A percentile compares a stretch with the other conserved stretches of the same genome.
Evolutionary conservation across 2,888 invertebrate genomes (phyloP).

Genomic region (Strigamia transsilvanica): DNA sequence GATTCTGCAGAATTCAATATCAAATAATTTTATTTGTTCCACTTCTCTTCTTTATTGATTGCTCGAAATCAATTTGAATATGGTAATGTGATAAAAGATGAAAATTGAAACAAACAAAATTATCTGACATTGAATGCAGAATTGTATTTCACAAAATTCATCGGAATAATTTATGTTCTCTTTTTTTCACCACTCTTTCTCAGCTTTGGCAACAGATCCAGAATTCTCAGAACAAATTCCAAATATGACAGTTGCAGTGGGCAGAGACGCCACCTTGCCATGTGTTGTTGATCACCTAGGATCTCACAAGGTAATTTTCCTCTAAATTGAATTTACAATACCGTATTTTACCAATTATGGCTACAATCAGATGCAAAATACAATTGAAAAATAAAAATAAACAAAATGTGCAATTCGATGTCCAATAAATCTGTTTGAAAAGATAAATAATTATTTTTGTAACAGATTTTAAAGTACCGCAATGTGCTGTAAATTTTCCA

Average conservation of each 20-base stretch:
- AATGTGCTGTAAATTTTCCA: background rate
- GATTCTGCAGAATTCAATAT: too few relatives aligned
- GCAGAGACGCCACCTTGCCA: constrained; percentile 86
- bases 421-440: background rate
- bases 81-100: too few relatives aligned
- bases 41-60: too few relatives aligned
- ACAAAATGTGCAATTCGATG: too few relatives aligned
- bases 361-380: too few relatives aligned
- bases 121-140: too few relatives aligned
- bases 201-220: constrained; percentile 69
- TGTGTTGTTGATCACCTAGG: constrained; percentile 91
- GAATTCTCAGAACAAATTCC: constrained; percentile 90
- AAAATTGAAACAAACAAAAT: too few relatives aligned
- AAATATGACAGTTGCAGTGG: constrained; percentile 89
- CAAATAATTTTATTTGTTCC: too few relatives aligned
- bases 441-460: background rate
- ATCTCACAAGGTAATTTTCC: constrained; percentile 78
- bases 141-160: background rate
- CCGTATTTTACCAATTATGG: too few relatives aligned
- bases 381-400: too few relatives aligned
- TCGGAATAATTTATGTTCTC: background rate
- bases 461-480: background rate
- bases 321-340: constrained; percentile 59
- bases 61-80: too few relatives aligned
- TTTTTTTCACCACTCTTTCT: constrained; percentile 50